These are phyloP conservation scores for Cosmia trapezina DNA, from an alignment of 2,888 invertebrate species.

Conservation along the genomic window DNA sequence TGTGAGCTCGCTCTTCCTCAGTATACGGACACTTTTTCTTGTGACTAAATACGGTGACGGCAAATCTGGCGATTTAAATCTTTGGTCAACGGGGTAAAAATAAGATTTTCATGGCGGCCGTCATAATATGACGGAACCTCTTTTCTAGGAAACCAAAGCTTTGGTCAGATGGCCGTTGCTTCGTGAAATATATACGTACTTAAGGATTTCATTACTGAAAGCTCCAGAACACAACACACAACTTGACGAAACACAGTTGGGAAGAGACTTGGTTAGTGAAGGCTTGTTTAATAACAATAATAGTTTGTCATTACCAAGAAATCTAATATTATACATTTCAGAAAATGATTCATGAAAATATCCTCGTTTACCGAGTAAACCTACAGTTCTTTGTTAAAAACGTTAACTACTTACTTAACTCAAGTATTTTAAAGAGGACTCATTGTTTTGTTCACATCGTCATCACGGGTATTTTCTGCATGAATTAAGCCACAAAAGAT, in stretches of 20 bases:
- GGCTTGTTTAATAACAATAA: neutral
- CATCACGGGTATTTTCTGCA: constrained; percentile 14
- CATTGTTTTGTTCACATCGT: constrained; percentile 19
- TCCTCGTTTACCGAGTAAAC: constrained; percentile 3
- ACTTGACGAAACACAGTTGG: neutral
- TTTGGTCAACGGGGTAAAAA: too few relatives aligned
- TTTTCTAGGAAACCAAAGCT: too few relatives aligned
- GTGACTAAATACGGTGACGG: too few relatives aligned
- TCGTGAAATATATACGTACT: too few relatives aligned
- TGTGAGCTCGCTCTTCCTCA: too few relatives aligned
- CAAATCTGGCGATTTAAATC: too few relatives aligned
- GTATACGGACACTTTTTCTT: too few relatives aligned
- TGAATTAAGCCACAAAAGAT: neutral
- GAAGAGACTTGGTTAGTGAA: neutral
- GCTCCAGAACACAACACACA: neutral
- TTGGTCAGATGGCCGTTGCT: neutral
- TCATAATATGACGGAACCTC: too few relatives aligned
- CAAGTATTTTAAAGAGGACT: constrained; percentile 19
- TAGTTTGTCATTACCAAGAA: constrained; percentile 12
- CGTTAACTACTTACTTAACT: constrained; percentile 3
- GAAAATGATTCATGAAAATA: constrained; percentile 48
- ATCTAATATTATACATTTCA: constrained; percentile 20
- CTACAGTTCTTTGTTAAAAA: constrained; percentile 30
- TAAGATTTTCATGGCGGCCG: too few relatives aligned
- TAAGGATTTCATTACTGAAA: neutral